Base-by-base conservation (phyloP, 2,113 vertebrate species). In the Mormyrus lacerda region DNA sequence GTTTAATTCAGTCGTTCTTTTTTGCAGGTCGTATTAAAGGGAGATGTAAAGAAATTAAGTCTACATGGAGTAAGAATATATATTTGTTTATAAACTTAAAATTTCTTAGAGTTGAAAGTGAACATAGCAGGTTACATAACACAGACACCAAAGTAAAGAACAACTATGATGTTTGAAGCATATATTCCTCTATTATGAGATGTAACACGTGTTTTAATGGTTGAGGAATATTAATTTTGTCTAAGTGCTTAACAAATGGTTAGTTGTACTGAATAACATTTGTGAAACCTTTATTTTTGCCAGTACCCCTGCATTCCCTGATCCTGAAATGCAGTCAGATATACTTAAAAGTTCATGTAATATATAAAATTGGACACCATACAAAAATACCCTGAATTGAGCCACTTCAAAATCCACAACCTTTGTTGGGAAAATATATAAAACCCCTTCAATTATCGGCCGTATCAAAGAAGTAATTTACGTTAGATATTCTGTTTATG, bases 21-120 rank as follows among this genome's bases (percentile, higher is more conserved):
- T 87, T 47, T 44, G 0, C 93, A 97, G 97, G 97, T 98, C 91
- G 95, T 98, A 91, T 92, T 97, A 91, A 98, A 97, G 91, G 97
- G 96, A 0, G 97, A 98, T 93, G 95, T 96, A 35, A 97, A 96
- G 92, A 97, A 97, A 93, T 90, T 97, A 90, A 97, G 96, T 82
- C 93, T 97, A 91, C 97, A 97, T 0, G 97, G 97, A 96, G 97
- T 98, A 95, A 97, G 97, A 90, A 89, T 88, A 69, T 2, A 10
- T 19, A 2, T 79, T 19, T 76, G 35, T 17, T 39, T 76, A 79
- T 79, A 35, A 35, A 39, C 31, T 42, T 79, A 42, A 79, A 79
- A 42, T 42, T 35, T 6, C 0, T 7, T 39, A 39, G 73, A 35
- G n/a, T 79, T 79, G 39, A 79, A 79, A 19, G 35, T 79, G 35